These are phyloP conservation scores for Uropsilus gracilis DNA, from an alignment of 2,113 vertebrate genomes.

Conservation along the genomic window DNA sequence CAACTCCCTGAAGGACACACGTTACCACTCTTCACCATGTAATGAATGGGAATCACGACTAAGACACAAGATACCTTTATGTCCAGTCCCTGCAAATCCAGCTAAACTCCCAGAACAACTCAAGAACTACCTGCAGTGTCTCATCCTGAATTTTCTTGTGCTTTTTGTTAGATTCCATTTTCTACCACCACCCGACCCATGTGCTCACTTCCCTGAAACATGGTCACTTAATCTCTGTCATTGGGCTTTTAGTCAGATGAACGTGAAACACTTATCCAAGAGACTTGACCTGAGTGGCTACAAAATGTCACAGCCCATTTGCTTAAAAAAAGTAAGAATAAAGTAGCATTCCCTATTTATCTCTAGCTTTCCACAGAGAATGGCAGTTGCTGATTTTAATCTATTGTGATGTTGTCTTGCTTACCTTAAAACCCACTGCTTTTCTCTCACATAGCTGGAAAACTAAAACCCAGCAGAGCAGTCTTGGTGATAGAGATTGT, in stretches of 20 bases:
- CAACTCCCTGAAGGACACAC: not conserved
- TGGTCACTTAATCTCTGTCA: constrained; percentile 57
- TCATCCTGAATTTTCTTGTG: not conserved
- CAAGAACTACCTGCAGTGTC: not conserved
- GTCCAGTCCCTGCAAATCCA: not conserved
- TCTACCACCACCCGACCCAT: not conserved
- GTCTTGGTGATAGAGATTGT: not conserved
- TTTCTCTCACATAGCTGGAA: not conserved
- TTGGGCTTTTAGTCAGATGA: constrained; percentile 61
- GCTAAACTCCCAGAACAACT: not conserved
- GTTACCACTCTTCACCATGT: not conserved
- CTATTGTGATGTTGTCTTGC: not conserved
- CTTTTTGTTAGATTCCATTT: not conserved
- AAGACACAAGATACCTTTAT: not conserved
- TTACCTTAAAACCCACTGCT: not conserved
- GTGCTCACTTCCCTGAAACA: not conserved
- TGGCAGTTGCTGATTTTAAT: constrained; percentile 42
- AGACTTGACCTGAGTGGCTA: constrained; percentile 46
- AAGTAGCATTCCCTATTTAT: constrained; percentile 44
- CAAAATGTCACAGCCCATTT: constrained; percentile 61
- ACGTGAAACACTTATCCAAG: constrained; percentile 51
- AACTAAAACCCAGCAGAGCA: not conserved
- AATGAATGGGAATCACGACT: not conserved
- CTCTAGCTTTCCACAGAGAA: constrained; percentile 5
- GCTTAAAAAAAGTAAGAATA: constrained; percentile 46